phyloP scores from a whole-genome alignment of 2,888 invertebrate species.

The Altica lythri region DNA sequence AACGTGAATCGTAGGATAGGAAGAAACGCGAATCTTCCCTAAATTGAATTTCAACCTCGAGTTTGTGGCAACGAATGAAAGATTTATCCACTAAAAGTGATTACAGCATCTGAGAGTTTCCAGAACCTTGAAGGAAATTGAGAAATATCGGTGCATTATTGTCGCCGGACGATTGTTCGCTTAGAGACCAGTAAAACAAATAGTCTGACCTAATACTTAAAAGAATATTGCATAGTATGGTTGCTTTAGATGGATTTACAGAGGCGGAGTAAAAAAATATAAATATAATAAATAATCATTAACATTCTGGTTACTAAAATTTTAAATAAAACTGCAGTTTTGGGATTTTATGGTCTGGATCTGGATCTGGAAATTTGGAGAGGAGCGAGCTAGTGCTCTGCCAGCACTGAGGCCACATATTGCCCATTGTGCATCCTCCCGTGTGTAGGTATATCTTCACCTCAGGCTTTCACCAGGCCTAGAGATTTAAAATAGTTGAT shows the following conservation, averaged over 20 bases:
- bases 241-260: conserved; percentile 9
- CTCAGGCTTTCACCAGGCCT: too few relatives aligned
- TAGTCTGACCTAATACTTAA: conserved; percentile 24
- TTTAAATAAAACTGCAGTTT: too few relatives aligned
- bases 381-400: too few relatives aligned
- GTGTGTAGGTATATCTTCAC: too few relatives aligned
- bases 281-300: too few relatives aligned
- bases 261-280: too few relatives aligned
- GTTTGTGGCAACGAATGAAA: conserved; percentile 34
- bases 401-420: too few relatives aligned
- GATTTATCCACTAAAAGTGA: conserved; percentile 44
- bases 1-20: conserved; percentile 1
- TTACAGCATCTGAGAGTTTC: conserved; percentile 39
- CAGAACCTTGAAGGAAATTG: conserved; percentile 39
- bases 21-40: conserved; percentile 22
- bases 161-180: conserved; percentile 39
- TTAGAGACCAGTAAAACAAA: conserved; percentile 34
- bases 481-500: too few relatives aligned
- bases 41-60: conserved; percentile 39
- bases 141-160: conserved; percentile 43
- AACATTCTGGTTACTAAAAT: too few relatives aligned
- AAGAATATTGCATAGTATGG: conserved; percentile 1
- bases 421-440: too few relatives aligned
- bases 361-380: too few relatives aligned
- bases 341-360: too few relatives aligned